Evolutionary conservation across 2,113 vertebrate genomes (phyloP), one percentile per base, ranked within the genome.

Genomic region (Oreochromis spilurus): DNA sequence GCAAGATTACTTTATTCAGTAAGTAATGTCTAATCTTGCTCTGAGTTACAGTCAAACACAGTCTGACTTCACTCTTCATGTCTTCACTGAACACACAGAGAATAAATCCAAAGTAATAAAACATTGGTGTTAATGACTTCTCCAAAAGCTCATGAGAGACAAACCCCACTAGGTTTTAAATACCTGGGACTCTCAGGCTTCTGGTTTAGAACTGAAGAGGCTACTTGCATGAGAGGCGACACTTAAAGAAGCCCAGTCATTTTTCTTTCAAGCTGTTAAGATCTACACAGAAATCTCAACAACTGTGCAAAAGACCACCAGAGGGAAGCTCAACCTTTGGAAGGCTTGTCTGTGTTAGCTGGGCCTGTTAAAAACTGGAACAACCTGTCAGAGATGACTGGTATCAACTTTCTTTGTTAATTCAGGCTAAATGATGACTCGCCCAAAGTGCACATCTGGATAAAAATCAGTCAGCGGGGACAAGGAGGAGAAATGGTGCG

Each of bases 111-210:
- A 70, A 0, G 36, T 16, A 70, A 43, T 1, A 4, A 70, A 0
- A 24, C 65, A 0, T 0, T 0, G 2, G 65, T 9, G 38, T 26
- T 26, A 70, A 24, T 4, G 65, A 45, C 7, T 0, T 70, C 65
- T 16, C 38, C n/a, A 4, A 43, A 24, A 70, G 65, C 60, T 6
- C 31, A 19, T 1, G 58, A 62, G 31, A 0, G 31, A 62, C 58
- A 62, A 65, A n/a, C 10, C 60, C 2, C 60, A 12, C 10, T 3
- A 0, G 1, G 60, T n/a, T 65, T 38, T 7, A 62, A 62, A 2
- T 10, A 0, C 9, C 58, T 12, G 58, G 9, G 31, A 62, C 17
- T 7, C 60, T 38, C 60, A 65, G 31, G 34, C 10, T 38, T 12
- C 5, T 65, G 31, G 17, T n/a, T 7, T 36, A 65, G 60, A 12